Percentiles rank a stretch among this genome's conserved stretches.
These are phyloP conservation scores for Phataginus tetradactyla DNA, from an alignment of 2,797 vertebrate species.

Conservation along the genomic window DNA sequence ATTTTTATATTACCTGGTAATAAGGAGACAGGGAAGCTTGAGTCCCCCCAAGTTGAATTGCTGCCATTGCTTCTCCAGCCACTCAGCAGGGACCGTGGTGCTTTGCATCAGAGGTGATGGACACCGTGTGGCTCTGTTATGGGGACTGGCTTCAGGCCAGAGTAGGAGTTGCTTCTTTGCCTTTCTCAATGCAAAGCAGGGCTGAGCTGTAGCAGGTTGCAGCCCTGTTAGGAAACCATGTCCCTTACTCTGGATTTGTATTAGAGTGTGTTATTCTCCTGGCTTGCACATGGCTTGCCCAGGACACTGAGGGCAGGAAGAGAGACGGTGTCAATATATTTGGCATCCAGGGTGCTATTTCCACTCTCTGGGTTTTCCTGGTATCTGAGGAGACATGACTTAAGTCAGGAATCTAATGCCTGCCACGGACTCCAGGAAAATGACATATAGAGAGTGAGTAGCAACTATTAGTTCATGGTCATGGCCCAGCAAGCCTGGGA, in stretches of 20 bases:
- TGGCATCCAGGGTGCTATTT: background rate
- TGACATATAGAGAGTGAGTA: background rate
- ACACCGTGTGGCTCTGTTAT: constrained; percentile 17
- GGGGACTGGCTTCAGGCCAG: background rate
- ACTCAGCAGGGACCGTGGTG: constrained; percentile 5
- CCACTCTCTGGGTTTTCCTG: background rate
- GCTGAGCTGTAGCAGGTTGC: background rate
- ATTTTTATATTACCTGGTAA: constrained; percentile 78
- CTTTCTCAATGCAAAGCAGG: background rate
- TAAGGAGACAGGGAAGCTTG: constrained; percentile 65
- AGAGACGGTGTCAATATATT: background rate
- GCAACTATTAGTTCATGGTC: background rate
- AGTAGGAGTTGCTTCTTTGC: background rate
- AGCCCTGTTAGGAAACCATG: background rate
- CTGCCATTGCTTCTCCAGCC: constrained; percentile 53
- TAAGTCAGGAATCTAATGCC: background rate
- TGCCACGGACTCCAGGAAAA: background rate
- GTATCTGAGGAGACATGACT: background rate
- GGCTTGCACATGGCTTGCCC: background rate
- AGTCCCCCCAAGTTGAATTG: constrained; percentile 58
- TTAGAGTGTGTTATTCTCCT: background rate
- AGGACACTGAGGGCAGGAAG: background rate
- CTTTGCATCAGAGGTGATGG: background rate
- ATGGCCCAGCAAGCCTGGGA: background rate
- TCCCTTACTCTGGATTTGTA: background rate